Evolutionary conservation across 2,888 invertebrate species (phyloP), one percentile per base, ranked within the genome.

Genomic region (Heliconius erato): DNA sequence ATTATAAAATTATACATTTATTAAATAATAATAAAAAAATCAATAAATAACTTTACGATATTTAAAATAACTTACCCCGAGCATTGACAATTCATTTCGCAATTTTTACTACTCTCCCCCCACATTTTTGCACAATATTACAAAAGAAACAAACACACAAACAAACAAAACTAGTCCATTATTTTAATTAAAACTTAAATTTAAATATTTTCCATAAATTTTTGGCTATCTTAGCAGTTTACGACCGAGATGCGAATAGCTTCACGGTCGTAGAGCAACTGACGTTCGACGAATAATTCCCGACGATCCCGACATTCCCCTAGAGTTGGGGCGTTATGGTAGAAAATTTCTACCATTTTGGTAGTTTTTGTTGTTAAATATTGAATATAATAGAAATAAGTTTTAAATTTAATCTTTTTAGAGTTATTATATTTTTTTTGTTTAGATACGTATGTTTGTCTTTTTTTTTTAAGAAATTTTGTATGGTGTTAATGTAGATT

Each of bases 41-140:
- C 9, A 16, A 16, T 26, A 23, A 63, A 63, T n/a, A 63, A n/a
- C 2, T 63, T 11, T 63, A 63, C 0, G 19, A 49, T 35, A 35
- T 49, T n/a, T 74, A 83, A 81, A 80, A 35, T 83, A 85, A 92
- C 95, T 92, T 85, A 95, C 95, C 95, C 95, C 32, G 95, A 94
- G 82, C 95, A 95, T 85, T 95, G 95, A 89, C 95, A 95, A 89
- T 95, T 93, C 2, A 85, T 88, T 84, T 95, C 95, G 88, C 95
- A 95, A 74, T 91, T 90, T 83, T 93, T 90, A 85, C 94, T 94
- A 89, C 89, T 93, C 84, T 92, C 94, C 32, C 93, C 94, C 94
- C 93, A 95, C 95, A 95, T 95, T 90, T 91, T 94, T 80, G 76
- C 74, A 84, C 72, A 44, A 26, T 16, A 26, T 23, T 69, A 16